Evolutionary conservation across 2,113 vertebrate genomes (phyloP), one percentile per base, ranked within the genome.

Genomic region (Centropus bengalensis): DNA sequence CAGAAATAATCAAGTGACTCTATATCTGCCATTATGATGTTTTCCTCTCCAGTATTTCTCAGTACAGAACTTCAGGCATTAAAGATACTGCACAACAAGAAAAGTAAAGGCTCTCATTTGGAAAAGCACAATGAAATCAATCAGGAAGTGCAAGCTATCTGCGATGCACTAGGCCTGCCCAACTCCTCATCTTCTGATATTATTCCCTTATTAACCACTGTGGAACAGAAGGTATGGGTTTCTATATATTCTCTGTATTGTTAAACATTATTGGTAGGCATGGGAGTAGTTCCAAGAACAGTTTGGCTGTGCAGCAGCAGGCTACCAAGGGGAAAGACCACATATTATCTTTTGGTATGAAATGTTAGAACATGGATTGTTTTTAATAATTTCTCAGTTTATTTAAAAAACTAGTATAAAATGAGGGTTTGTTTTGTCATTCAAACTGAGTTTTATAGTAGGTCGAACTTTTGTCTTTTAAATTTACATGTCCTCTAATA

Each of bases 61-160:
- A 98, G 98, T 96, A 99, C 99, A 32, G 99, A 99, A 97, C 99
- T 99, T 94, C 99, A 99, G 93, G 98, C 99, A n/a, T 98, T 98
- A 86, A 98, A 98, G 97, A 98, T 99, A 47, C 3, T 98, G 84
- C 96, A 98, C 73, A 98, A 94, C 94, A 98, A 98, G 92, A 94
- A 91, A 68, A 23, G 6, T 14, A 97, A 96, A 59, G 94, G 96
- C 63, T 93, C 95, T 91, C 96, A 81, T 36, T 77, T 92, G 91
- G 96, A 97, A 83, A 97, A 97, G 38, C 95, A 96, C 76, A 96
- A 86, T 90, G 96, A 98, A 60, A 95, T 97, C 91, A 88, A 88
- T 74, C 97, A 96, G 77, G 98, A 99, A 91, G 96, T 99, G 27
- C 96, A 97, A 91, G 86, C 88, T 51, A 98, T 99, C 74, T 99